A percentile compares a stretch with the other conserved stretches of the same genome.
Evolutionary conservation across 2,797 vertebrate species (phyloP).

Genomic region (Gallinago solitaria): DNA sequence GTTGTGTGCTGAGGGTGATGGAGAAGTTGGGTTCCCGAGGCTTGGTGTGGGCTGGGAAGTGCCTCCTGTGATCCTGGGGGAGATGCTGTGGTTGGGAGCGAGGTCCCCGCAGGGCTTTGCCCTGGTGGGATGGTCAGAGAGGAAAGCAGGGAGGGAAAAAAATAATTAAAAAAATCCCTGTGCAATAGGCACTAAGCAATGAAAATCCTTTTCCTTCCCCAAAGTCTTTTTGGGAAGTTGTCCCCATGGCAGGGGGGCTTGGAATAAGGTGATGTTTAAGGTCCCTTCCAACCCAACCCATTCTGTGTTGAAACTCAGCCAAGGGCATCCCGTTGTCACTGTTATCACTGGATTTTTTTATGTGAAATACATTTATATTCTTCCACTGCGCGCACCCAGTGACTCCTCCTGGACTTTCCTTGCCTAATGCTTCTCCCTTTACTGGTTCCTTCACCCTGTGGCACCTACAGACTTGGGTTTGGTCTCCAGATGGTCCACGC

Average conservation of each 20-base stretch:
- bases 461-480: fast-evolving
- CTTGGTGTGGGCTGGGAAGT: not conserved
- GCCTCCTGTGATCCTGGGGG: too few species aligned
- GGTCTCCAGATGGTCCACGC: not conserved
- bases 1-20: not conserved
- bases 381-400: fast-evolving
- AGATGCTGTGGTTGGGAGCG: fast-evolving
- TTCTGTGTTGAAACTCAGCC: fast-evolving
- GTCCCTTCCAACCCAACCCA: not conserved
- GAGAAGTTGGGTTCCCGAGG: not conserved
- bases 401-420: not conserved
- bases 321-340: too few species aligned
- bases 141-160: not conserved
- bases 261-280: not conserved
- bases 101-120: not conserved
- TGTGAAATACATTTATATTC: fast-evolving
- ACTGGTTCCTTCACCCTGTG: not conserved
- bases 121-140: not conserved
- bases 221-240: not conserved
- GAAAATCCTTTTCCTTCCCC: not conserved
- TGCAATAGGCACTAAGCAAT: not conserved
- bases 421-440: not conserved
- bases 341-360: fast-evolving
- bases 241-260: not conserved
- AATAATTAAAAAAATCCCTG: too few species aligned